These are phyloP conservation scores for Teleogryllus occipitalis DNA, from an alignment of 1,140 invertebrate genomes.

Conservation along the genomic window DNA sequence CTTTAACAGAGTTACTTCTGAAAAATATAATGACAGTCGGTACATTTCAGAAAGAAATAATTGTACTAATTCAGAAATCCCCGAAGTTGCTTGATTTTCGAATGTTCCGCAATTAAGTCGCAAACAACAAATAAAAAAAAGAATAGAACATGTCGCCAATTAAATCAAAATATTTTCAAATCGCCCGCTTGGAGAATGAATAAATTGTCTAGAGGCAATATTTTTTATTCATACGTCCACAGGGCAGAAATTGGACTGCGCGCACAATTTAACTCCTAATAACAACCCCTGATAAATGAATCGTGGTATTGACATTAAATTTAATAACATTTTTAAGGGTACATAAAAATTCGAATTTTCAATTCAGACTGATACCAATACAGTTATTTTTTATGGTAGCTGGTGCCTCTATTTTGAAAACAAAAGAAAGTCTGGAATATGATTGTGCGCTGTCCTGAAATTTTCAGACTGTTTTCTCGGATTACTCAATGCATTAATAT, in stretches of 20 bases:
- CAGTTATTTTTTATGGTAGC: background rate
- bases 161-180: background rate
- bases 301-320: conserved; percentile 1
- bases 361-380: background rate
- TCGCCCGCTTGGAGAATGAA: background rate
- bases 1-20: no score
- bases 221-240: background rate
- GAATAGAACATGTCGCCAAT: background rate
- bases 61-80: no score
- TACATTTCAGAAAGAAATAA: no score
- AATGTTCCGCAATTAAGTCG: no score
- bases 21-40: no score
- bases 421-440: background rate
- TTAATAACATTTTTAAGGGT: background rate
- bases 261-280: background rate
- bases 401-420: background rate
- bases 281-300: background rate
- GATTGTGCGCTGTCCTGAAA: background rate
- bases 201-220: background rate
- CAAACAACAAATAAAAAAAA: no score
- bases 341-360: background rate
- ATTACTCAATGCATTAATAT: background rate
- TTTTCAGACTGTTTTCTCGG: background rate
- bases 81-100: no score
- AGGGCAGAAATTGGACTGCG: background rate